Evolutionary conservation across 2,797 vertebrate genomes (phyloP).

Genomic region (Alfaro cultratus): DNA sequence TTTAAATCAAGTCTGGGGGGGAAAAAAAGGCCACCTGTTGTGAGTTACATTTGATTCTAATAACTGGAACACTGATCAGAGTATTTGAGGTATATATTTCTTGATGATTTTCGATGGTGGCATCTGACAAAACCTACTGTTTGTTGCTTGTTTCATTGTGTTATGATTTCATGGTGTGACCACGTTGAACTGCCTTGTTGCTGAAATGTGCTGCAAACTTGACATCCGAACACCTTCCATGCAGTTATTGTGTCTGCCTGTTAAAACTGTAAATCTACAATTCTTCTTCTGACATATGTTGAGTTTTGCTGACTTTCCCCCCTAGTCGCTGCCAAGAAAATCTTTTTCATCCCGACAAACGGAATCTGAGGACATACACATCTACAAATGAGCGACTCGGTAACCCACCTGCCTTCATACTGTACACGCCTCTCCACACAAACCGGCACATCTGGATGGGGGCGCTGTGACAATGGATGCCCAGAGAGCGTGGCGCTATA

Average conservation of each 20-base stretch:
- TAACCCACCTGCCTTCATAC: conserved; percentile 4
- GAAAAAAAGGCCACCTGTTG: no score
- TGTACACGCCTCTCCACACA: conserved; percentile 24
- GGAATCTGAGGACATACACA: background rate
- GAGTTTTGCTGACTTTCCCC: background rate
- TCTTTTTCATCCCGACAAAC: background rate
- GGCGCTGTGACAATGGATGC: conserved; percentile 74
- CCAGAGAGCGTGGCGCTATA: conserved; percentile 71
- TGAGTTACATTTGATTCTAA: no score
- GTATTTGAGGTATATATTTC: no score
- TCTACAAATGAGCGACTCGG: background rate
- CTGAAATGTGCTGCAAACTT: no score
- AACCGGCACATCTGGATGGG: conserved; percentile 72
- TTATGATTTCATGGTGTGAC: no score
- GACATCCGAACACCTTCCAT: background rate
- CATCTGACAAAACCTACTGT: no score
- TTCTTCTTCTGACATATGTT: background rate
- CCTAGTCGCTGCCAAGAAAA: background rate
- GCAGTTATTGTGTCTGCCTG: background rate
- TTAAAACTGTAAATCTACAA: background rate
- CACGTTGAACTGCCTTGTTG: no score
- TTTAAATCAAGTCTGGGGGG: no score
- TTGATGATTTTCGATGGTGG: no score
- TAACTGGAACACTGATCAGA: no score
- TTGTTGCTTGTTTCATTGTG: no score